Percentiles rank a stretch among this genome's conserved stretches.
These are phyloP conservation scores for Oryzias celebensis DNA, from an alignment of 2,113 vertebrate genomes.

Conservation along the genomic window DNA sequence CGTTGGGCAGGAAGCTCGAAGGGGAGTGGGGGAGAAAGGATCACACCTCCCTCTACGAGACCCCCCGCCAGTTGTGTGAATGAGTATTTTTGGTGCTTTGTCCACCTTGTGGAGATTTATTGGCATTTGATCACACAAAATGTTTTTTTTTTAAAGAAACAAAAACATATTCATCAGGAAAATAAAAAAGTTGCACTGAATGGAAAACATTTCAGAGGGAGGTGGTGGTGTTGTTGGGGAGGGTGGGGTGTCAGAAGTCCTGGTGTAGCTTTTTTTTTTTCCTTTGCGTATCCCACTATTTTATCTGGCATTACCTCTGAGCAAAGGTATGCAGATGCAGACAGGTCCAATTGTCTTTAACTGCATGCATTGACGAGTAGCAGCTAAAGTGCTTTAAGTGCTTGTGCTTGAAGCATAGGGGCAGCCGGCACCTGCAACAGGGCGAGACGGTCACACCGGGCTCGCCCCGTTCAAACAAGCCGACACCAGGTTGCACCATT, in stretches of 20 bases:
- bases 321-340: constrained; percentile 55
- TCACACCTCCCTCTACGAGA: constrained; percentile 50
- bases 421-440: constrained; percentile 60
- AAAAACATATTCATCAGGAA: constrained; percentile 53
- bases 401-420: constrained; percentile 76
- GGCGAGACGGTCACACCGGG: constrained; percentile 50
- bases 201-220: constrained; percentile 16
- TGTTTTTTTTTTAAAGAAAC: constrained; percentile 47
- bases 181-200: constrained; percentile 65
- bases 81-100: constrained; percentile 70
- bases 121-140: constrained; percentile 66
- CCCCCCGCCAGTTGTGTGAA: constrained; percentile 64
- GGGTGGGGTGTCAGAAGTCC: constrained; percentile 58
- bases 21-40: constrained; percentile 13
- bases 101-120: constrained; percentile 71
- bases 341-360: constrained; percentile 69
- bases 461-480: constrained; percentile 57
- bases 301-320: constrained; percentile 49
- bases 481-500: constrained; percentile 64
- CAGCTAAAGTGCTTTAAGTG: constrained; percentile 83
- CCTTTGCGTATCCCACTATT: constrained; percentile 49
- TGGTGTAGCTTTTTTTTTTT: constrained; percentile 61
- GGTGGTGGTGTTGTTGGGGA: constrained; percentile 18
- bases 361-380: constrained; percentile 61
- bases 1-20: constrained; percentile 56